Evolutionary conservation across 1,140 invertebrate species (phyloP), one percentile per base, ranked within the genome.

Genomic region (Ips nitidus): DNA sequence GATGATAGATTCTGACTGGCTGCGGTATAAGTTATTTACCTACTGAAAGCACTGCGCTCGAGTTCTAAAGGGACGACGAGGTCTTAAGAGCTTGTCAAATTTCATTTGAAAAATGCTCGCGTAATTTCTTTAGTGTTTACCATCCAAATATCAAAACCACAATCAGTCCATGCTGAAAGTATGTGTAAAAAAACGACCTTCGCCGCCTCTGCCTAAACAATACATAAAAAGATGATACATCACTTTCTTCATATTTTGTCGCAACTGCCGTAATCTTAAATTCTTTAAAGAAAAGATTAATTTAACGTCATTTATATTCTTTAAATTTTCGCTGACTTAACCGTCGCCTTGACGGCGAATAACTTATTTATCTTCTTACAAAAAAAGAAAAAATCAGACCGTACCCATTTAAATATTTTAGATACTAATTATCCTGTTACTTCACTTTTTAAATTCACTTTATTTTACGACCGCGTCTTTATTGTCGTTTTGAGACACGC

Each of bases 351-450:
- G 63, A 47, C 63, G n/a, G 63, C 63, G 63, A 37, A 56, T 65
- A 65, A 65, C 63, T 65, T 65, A 65, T 65, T 65, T 65, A 65
- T 65, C 63, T 65, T 65, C 63, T 56, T 55, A 65, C 55, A 65
- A 63, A 63, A 63, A 63, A 63, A 65, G 56, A 43, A 65, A 65
- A 65, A 65, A 56, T 65, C 52, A 39, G 41, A 56, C 52, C 52
- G 47, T n/a, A 52, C 56, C 52, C 63, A 65, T 65, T 65, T 65
- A 65, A 65, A 65, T 65, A 65, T 65, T 65, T 65, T 65, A 65
- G 63, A 65, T 52, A 52, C 52, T 65, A 65, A 65, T 65, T 65
- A 65, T 65, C 53, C 63, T 56, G 63, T 56, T 55, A 65, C 52
- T 65, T 47, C 63, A 65, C 42, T 22, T 65, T 56, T 65, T 65